These are phyloP conservation scores for Aleiodes leptofemur DNA, from an alignment of 2,888 invertebrate genomes.

Conservation along the genomic window DNA sequence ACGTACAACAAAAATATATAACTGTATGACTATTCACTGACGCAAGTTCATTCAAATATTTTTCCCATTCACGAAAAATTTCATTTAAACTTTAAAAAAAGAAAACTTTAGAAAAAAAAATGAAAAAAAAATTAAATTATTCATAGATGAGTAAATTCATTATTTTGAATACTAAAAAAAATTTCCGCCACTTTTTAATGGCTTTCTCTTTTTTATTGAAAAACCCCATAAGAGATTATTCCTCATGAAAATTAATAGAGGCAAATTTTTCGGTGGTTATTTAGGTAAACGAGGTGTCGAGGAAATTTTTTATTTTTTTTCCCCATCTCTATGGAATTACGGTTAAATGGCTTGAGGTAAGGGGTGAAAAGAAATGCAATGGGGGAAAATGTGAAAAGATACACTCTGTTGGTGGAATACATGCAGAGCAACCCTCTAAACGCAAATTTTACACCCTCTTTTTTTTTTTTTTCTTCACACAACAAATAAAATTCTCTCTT, in stretches of 20 bases:
- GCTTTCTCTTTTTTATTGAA: background rate
- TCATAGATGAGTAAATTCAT: background rate
- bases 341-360: conserved; percentile 30
- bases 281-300: conserved; percentile 17
- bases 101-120: too few relatives aligned
- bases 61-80: conserved; percentile 1
- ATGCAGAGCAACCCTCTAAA: conserved; percentile 51
- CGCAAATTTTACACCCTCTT: conserved; percentile 37
- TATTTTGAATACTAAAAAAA: background rate
- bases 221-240: conserved; percentile 21
- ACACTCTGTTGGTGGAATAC: conserved; percentile 54
- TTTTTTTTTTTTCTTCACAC: conserved; percentile 18
- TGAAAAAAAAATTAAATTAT: too few relatives aligned
- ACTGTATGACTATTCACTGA: background rate
- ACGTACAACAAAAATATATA: background rate
- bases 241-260: conserved; percentile 28
- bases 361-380: conserved; percentile 21
- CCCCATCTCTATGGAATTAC: conserved; percentile 9
- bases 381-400: conserved; percentile 35
- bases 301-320: conserved; percentile 34
- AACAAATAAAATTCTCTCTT: too few relatives aligned
- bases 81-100: background rate
- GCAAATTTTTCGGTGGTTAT: conserved; percentile 19
- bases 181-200: background rate
- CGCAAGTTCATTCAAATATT: conserved; percentile 7